Conservation (phyloP, 2,113 vertebrate genomes). For the Cichladusa arquata region DNA sequence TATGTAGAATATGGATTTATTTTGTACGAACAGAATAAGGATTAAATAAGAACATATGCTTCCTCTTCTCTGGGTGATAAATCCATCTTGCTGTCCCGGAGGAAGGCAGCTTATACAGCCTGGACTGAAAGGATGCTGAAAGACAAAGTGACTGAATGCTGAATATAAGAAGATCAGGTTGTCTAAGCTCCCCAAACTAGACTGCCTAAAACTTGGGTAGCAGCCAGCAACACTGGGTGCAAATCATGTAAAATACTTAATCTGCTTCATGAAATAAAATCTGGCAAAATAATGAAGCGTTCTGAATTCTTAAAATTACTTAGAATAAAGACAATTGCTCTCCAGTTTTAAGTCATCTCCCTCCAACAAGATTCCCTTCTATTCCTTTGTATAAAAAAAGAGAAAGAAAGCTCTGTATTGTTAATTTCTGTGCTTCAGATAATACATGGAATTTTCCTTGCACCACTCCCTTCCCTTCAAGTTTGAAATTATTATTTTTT, state of each 20-base stretch:
- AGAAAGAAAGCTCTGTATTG: neutral
- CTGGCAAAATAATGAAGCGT: neutral
- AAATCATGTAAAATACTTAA: slow-evolving; percentile 28
- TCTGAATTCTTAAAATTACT: slow-evolving; percentile 1
- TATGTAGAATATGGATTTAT: neutral
- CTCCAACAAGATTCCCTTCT: neutral
- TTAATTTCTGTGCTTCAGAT: neutral
- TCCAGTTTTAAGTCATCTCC: neutral
- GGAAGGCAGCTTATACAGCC: neutral
- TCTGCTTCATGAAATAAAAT: slow-evolving; percentile 6
- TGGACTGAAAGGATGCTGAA: slow-evolving; percentile 24
- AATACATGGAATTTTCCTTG: neutral
- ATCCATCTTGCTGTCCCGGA: slow-evolving; percentile 9
- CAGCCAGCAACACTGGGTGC: neutral
- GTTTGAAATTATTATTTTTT: neutral
- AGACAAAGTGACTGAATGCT: slow-evolving; percentile 11
- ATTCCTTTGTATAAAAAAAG: neutral
- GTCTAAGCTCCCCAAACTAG: slow-evolving; percentile 15
- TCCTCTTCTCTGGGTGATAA: slow-evolving; percentile 12
- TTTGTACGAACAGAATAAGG: neutral
- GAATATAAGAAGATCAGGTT: slow-evolving; percentile 32
- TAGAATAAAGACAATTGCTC: neutral
- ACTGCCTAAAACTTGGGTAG: slow-evolving; percentile 25
- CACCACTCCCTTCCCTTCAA: neutral
- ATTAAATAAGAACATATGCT: slow-evolving; percentile 41